A percentile compares a stretch with the other conserved stretches of the same genome.
Conservation (phyloP, 2,797 vertebrate species). For the Parauchenoglanis punctatus region DNA sequence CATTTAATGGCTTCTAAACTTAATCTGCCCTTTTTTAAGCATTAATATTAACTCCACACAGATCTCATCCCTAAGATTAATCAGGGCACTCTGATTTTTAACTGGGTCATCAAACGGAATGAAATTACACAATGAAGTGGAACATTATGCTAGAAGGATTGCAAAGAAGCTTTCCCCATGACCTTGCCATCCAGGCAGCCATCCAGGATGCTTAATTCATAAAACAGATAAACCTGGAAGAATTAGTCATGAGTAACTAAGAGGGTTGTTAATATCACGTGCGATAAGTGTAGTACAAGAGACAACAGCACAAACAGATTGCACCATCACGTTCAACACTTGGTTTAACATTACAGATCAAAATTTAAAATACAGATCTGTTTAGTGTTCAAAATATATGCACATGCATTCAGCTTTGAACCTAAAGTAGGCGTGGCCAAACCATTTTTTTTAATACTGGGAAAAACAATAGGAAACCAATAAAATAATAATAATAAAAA, state of each 20-base stretch:
- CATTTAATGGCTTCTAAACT: slow-evolving; percentile 29
- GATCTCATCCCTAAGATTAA: slow-evolving; percentile 28
- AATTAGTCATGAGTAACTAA: neutral
- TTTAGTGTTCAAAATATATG: neutral
- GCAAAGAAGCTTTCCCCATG: slow-evolving; percentile 11
- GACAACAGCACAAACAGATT: neutral
- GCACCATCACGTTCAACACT: neutral
- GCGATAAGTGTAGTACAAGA: neutral
- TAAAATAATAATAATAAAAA: too few relatives aligned
- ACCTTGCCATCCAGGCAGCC: neutral
- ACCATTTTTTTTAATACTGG: neutral
- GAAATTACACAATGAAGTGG: neutral
- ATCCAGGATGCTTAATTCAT: slow-evolving; percentile 10
- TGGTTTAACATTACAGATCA: neutral
- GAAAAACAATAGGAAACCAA: too few relatives aligned
- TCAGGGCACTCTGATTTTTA: slow-evolving; percentile 30
- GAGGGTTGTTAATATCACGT: neutral
- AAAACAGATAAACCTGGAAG: slow-evolving; percentile 8
- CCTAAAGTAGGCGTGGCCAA: neutral
- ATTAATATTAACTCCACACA: slow-evolving; percentile 33
- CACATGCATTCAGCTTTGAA: neutral
- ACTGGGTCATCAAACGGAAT: slow-evolving; percentile 39
- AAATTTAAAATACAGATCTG: too few relatives aligned
- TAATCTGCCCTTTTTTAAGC: slow-evolving; percentile 41
- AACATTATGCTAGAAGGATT: slow-evolving; percentile 20